These are phyloP conservation scores for Pseudomugil gertrudae DNA, from an alignment of 2,797 vertebrate genomes.

Conservation along the genomic window DNA sequence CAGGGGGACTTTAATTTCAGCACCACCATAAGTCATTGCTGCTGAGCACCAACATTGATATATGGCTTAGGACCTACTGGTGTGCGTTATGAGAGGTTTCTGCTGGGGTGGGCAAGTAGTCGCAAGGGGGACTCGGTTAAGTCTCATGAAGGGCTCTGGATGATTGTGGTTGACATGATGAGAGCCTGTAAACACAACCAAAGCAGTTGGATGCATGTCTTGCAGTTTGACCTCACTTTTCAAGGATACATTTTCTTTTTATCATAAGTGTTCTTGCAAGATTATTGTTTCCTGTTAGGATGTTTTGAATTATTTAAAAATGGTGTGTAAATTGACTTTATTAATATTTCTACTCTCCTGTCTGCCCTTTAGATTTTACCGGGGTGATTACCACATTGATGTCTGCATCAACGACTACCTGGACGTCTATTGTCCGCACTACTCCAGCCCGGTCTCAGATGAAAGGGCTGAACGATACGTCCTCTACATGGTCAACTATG, in stretches of 20 bases:
- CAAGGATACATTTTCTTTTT: not conserved
- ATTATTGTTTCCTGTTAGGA: conserved; percentile 15
- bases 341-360: not conserved
- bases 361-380: conserved; percentile 86
- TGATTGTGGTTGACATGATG: conserved; percentile 60
- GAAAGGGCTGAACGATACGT: conserved; percentile 93
- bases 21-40: conserved; percentile 65
- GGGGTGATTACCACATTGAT: conserved; percentile 95
- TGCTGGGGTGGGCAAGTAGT: conserved; percentile 7
- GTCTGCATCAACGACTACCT: conserved; percentile 99
- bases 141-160: conserved; percentile 24
- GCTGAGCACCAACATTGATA: conserved; percentile 63
- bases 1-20: conserved; percentile 75
- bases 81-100: conserved; percentile 46
- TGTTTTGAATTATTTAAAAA: conserved; percentile 16
- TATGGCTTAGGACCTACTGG: conserved; percentile 55
- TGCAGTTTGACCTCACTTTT: conserved; percentile 3
- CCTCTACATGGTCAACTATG: conserved; percentile 99
- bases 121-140: conserved; percentile 15
- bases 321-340: not conserved
- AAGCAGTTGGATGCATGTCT: conserved; percentile 19
- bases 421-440: conserved; percentile 97
- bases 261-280: not conserved
- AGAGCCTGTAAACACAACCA: conserved; percentile 51
- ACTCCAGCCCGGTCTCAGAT: conserved; percentile 87